Base-by-base conservation (phyloP, 1,140 invertebrate genomes). In the Procambarus virginalis region DNA sequence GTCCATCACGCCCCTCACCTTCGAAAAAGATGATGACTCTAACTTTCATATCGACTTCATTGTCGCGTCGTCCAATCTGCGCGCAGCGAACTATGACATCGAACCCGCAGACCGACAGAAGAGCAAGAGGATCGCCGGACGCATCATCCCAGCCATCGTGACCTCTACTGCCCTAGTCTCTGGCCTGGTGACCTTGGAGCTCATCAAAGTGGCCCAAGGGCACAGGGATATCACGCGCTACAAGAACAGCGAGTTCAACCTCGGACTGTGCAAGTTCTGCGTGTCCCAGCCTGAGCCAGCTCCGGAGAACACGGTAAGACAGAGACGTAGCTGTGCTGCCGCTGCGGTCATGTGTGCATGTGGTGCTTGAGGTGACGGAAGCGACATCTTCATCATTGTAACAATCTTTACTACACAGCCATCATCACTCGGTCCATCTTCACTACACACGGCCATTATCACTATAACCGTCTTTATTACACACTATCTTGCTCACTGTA, bases 41-140 rank as follows among this genome's bases (percentile, higher is more conserved):
- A 99, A 99, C 94, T 97, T 99, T 94, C 99, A 99, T 94, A 99
- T 99, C 96, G 99, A 99, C 94, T 99, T 99, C 93, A 99, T 99
- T 92, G 98, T 99, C 0, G 98, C 99, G 2, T 96, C 98, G 6
- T 99, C 98, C 0, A 99, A 99, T 94, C 94, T 99, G 46, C 95
- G 99, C 86, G 99, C 99, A 12, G 96, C 97, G 34, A 99, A 99
- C 94, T 99, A 99, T 94, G 97, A 96, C 93, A 99, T 99, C 93
- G 95, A 96, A 14, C 96, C 96, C 45, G 99, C 99, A 9, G 99
- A 99, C 95, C 95, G 97, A 87, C 98, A 98, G 94, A 99, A 98
- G 93, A 94, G 94, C 82, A 83, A 92, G 60, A 76, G 87, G 48
- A 99, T 99, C 93, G 99, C 99, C 80, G 99, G 99, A 45, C 99